Base-by-base conservation (phyloP, 2,888 invertebrate species). In the Emmelina monodactyla region DNA sequence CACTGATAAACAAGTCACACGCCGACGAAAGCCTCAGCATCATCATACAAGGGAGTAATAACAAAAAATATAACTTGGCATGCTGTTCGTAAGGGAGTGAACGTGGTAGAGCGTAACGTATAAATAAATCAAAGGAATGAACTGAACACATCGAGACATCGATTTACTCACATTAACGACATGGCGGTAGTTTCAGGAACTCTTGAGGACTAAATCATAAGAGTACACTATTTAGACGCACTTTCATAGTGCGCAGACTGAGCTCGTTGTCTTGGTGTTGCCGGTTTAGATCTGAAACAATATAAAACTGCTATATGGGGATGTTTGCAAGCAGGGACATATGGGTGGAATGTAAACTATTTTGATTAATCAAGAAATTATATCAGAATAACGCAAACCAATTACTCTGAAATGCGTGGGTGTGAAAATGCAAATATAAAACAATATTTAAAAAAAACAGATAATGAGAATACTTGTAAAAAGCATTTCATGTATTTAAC, bases 21-120 rank as follows among this genome's bases (percentile, higher is more conserved):
- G 78, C 69, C 80, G 80, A 81, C 79, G 80, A 81, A 81, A 81
- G 80, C 80, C 80, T 80, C 80, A 72, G 73, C 80, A 79, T 78
- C 71, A 69, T 67, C 60, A 72, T 60, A 62, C 59, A 58, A 51
- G 67, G 66, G 55, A 41, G 46, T 44, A 53, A 54, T 61, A 70
- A 73, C 66, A 70, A 76, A 76, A 63, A 72, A 72, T 68, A 73
- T 14, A 29, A 66, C 54, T 65, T 79, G 80, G 80, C 79, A 79
- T 79, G 76, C 80, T 78, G 76, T 75, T 76, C 71, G 69, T 62
- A 69, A 73, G 76, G 79, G 79, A 78, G 75, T 69, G 66, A 73
- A 75, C 76, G 78, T 75, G 75, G 76, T 76, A 70, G 25, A 25
- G 72, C 73, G 73, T 64, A 73, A 76, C 68, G 63, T 65, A 69